A percentile compares a stretch with the other conserved stretches of the same genome.
phyloP scores from a whole-genome alignment of 2,113 vertebrate species.

The Fukomys damarensis region DNA sequence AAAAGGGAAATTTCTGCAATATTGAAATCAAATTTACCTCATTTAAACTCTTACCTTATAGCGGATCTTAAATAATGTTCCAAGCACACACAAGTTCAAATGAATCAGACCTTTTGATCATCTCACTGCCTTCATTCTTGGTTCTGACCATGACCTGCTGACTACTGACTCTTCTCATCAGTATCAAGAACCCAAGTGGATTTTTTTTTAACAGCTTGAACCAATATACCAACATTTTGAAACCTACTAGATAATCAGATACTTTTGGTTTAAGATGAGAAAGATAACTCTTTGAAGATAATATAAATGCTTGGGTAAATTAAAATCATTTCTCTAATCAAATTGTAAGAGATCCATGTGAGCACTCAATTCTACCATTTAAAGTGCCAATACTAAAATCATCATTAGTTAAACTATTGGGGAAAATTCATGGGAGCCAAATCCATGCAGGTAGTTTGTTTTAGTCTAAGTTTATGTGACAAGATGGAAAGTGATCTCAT shows the following conservation, averaged over 20 bases:
- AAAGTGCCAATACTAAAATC: slow-evolving; percentile 18
- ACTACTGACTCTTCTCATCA: not conserved
- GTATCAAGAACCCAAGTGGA: slow-evolving; percentile 15
- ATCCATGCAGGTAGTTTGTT: not conserved
- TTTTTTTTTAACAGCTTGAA: slow-evolving; percentile 37
- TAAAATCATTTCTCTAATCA: slow-evolving; percentile 15
- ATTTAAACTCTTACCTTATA: not conserved
- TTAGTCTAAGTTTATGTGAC: not conserved
- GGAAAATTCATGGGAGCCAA: not conserved
- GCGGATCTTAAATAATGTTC: not conserved
- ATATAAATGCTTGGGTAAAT: not conserved
- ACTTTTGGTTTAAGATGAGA: slow-evolving; percentile 3
- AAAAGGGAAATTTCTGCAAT: slow-evolving; percentile 15
- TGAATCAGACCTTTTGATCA: not conserved
- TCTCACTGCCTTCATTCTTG: not conserved
- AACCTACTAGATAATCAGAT: slow-evolving; percentile 40
- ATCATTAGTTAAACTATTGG: not conserved
- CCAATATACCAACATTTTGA: not conserved
- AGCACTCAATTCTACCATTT: not conserved
- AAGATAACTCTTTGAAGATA: slow-evolving; percentile 22
- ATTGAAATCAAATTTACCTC: not conserved
- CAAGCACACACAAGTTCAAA: not conserved
- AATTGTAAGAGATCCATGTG: not conserved
- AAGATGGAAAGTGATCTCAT: not conserved
- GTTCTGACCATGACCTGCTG: not conserved